Conservation (phyloP, 1,140 invertebrate species). For the Drosophila malerkotliana region DNA sequence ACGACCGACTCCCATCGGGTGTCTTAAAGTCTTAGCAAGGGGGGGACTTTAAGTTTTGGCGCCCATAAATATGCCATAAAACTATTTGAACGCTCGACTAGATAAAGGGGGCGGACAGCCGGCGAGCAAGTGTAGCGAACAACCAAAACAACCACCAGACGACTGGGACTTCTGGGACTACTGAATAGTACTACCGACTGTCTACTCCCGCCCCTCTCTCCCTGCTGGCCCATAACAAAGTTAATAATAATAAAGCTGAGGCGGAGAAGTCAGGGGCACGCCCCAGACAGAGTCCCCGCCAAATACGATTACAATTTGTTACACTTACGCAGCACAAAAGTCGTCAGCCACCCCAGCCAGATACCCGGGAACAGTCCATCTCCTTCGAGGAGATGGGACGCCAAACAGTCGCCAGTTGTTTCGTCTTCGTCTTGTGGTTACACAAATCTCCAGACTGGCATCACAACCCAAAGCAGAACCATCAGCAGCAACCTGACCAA, state of each 20-base stretch:
- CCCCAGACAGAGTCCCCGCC: slow-evolving; percentile 59
- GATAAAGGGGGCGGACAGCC: slow-evolving; percentile 76
- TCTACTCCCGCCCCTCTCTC: slow-evolving; percentile 12
- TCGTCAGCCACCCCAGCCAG: slow-evolving; percentile 31
- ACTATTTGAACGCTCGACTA: slow-evolving; percentile 71
- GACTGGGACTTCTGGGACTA: slow-evolving; percentile 52
- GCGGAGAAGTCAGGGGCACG: slow-evolving; percentile 22
- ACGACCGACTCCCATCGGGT: slow-evolving; percentile 6
- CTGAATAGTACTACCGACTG: slow-evolving; percentile 12
- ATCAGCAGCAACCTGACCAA: slow-evolving; percentile 69
- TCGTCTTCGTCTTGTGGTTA: slow-evolving; percentile 61
- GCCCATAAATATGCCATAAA: slow-evolving; percentile 81
- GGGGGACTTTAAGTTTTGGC: slow-evolving; percentile 75
- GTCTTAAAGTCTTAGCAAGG: slow-evolving; percentile 76
- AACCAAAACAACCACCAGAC: slow-evolving; percentile 54
- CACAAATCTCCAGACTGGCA: slow-evolving; percentile 73
- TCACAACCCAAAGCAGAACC: slow-evolving; percentile 26
- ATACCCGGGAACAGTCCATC: slow-evolving; percentile 16
- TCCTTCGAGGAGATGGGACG: slow-evolving; percentile 37
- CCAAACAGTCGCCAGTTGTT: slow-evolving; percentile 73
- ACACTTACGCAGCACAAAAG: slow-evolving; percentile 79
- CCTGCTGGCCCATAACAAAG: slow-evolving; percentile 67
- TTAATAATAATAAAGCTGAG: slow-evolving; percentile 77
- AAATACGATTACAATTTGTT: slow-evolving; percentile 82
- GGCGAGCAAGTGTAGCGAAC: slow-evolving; percentile 67